These are phyloP conservation scores for Caenorhabditis afra DNA, from an alignment of 2,888 invertebrate genomes.

Conservation along the genomic window DNA sequence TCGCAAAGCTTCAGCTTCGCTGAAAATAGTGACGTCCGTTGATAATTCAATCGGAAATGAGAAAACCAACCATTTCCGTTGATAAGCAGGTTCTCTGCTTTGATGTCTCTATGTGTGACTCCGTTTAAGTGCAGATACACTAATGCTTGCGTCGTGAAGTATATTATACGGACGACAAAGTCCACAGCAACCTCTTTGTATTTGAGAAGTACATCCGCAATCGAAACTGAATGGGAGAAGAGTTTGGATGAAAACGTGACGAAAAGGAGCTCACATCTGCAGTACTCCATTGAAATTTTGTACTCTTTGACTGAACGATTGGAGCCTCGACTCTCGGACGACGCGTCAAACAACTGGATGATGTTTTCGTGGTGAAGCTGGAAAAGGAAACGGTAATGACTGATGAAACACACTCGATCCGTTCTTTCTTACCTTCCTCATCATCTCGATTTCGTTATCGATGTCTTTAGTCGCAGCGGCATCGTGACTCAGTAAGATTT, in stretches of 20 bases:
- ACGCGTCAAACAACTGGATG: constrained; percentile 52
- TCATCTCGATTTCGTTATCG: constrained; percentile 58
- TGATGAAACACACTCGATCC: background rate
- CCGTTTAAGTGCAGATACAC: constrained; percentile 46
- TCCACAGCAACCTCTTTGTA: constrained; percentile 48
- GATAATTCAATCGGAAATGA: no score
- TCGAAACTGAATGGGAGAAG: constrained; percentile 37
- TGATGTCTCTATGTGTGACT: constrained; percentile 58
- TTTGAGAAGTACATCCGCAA: constrained; percentile 51
- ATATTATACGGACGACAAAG: constrained; percentile 51
- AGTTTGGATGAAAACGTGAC: no score
- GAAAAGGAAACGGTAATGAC: background rate
- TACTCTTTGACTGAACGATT: constrained; percentile 49
- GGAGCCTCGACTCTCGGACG: constrained; percentile 32
- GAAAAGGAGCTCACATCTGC: constrained; percentile 31
- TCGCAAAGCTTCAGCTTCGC: constrained; percentile 58
- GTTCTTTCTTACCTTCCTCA: constrained; percentile 21
- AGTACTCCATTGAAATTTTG: constrained; percentile 59
- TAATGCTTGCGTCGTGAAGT: constrained; percentile 43
- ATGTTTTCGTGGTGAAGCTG: constrained; percentile 56
- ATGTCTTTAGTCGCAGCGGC: constrained; percentile 50
- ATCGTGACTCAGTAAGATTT: constrained; percentile 56
- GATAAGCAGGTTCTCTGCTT: constrained; percentile 61
- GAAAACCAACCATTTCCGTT: constrained; percentile 52
- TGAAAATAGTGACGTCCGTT: constrained; percentile 6